These are phyloP conservation scores for Tuta absoluta DNA, from an alignment of 2,888 invertebrate species.

Conservation along the genomic window DNA sequence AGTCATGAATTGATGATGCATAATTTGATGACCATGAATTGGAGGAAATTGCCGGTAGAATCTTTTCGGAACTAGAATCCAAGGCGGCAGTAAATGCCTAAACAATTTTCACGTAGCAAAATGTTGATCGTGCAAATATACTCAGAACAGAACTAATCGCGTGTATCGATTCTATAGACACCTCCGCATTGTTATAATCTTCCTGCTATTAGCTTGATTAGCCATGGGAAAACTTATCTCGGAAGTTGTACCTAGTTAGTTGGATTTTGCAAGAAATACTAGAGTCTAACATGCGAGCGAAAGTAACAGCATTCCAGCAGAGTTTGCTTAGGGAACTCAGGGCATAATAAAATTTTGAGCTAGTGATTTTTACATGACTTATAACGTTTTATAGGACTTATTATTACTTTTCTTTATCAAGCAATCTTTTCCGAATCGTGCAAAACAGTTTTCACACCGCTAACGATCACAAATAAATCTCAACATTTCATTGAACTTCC, in stretches of 20 bases:
- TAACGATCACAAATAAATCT: too few species aligned
- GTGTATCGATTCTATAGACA: conserved; percentile 18
- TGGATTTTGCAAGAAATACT: conserved; percentile 33
- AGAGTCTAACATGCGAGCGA: conserved; percentile 31
- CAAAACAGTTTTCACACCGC: too few species aligned
- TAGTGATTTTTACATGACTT: not conserved
- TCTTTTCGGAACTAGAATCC: too few species aligned
- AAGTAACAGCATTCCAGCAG: conserved; percentile 26
- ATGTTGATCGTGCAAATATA: not conserved
- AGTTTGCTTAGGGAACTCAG: too few species aligned
- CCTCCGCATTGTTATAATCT: conserved; percentile 28
- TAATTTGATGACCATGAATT: too few species aligned
- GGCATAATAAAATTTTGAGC: not conserved
- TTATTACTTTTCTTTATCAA: too few species aligned
- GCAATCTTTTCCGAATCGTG: not conserved
- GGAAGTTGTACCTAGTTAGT: conserved; percentile 31
- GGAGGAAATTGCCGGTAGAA: too few species aligned
- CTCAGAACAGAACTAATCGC: not conserved
- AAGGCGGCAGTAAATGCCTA: not conserved
- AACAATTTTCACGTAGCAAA: not conserved
- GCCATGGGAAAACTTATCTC: conserved; percentile 30
- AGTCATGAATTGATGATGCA: too few species aligned
- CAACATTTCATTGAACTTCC: too few species aligned
- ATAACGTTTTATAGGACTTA: too few species aligned
- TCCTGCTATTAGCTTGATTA: conserved; percentile 28